Percentiles rank a stretch among this genome's conserved stretches.
These are phyloP conservation scores for Stichopus horrens DNA, from an alignment of 53 echinoderm and acorn worm genomes.

Conservation along the genomic window DNA sequence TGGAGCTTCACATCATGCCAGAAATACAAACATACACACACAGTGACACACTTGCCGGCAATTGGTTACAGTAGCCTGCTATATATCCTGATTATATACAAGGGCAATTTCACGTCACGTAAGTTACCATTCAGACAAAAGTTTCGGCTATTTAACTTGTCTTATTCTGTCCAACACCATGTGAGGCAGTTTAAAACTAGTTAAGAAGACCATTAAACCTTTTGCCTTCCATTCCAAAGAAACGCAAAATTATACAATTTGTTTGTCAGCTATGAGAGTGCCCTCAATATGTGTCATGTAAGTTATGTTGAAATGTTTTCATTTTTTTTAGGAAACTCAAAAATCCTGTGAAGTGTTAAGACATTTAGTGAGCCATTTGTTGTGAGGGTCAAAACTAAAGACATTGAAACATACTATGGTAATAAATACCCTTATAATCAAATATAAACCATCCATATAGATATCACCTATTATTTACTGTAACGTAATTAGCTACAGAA, in stretches of 20 bases:
- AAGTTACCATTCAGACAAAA: slow-evolving; percentile 14
- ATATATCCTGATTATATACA: no score
- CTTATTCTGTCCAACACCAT: slow-evolving; percentile 4
- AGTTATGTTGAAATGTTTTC: neutral
- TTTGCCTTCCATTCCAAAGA: neutral
- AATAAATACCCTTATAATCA: neutral
- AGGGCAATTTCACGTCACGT: neutral
- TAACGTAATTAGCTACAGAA: neutral
- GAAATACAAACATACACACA: no score
- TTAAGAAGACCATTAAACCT: neutral
- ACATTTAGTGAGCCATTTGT: no score
- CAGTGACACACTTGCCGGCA: no score
- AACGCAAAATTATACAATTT: neutral
- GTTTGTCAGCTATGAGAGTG: neutral
- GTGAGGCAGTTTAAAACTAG: slow-evolving; percentile 11
- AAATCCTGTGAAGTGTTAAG: neutral
- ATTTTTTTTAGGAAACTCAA: neutral
- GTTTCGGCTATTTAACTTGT: neutral
- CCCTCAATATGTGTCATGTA: neutral
- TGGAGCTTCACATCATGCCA: no score
- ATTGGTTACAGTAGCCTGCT: no score
- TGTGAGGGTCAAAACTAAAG: no score
- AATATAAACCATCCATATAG: neutral
- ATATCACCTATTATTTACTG: neutral
- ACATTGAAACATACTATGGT: slow-evolving; percentile 7